A percentile compares a stretch with the other conserved stretches of the same genome.
These are phyloP conservation scores for Zeuzera pyrina DNA, from an alignment of 2,888 invertebrate species.

Conservation along the genomic window DNA sequence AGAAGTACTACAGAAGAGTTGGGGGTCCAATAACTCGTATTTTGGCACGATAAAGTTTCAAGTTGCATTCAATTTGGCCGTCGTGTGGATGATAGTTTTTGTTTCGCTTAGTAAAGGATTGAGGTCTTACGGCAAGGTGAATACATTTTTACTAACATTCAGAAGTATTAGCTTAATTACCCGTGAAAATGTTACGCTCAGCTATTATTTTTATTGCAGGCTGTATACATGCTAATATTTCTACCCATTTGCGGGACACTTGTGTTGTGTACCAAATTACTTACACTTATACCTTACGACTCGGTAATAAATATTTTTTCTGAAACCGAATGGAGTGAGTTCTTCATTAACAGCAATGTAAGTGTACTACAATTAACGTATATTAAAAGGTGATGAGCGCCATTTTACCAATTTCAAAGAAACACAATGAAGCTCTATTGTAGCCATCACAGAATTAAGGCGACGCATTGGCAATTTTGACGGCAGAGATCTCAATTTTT, in stretches of 20 bases:
- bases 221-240: constrained; percentile 83
- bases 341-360: constrained; percentile 87
- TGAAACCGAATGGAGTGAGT: constrained; percentile 87
- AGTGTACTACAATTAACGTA: too few species aligned
- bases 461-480: too few species aligned
- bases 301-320: constrained; percentile 81
- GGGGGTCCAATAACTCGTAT: constrained; percentile 36
- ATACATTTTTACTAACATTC: background rate
- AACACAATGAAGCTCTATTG: too few species aligned
- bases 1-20: constrained; percentile 80
- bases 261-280: constrained; percentile 80
- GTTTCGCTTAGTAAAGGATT: constrained; percentile 90
- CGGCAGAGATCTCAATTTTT: too few species aligned
- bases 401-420: too few species aligned
- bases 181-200: background rate
- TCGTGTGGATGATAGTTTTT: constrained; percentile 93
- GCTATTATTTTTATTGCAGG: constrained; percentile 37
- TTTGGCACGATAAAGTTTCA: constrained; percentile 85
- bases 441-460: too few species aligned
- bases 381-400: too few species aligned
- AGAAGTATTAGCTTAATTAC: background rate
- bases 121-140: constrained; percentile 87
- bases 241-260: constrained; percentile 84
- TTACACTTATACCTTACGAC: constrained; percentile 80
- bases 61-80: constrained; percentile 90